Base-by-base conservation (phyloP, 2,113 vertebrate genomes). In the Craseonycteris thonglongyai region DNA sequence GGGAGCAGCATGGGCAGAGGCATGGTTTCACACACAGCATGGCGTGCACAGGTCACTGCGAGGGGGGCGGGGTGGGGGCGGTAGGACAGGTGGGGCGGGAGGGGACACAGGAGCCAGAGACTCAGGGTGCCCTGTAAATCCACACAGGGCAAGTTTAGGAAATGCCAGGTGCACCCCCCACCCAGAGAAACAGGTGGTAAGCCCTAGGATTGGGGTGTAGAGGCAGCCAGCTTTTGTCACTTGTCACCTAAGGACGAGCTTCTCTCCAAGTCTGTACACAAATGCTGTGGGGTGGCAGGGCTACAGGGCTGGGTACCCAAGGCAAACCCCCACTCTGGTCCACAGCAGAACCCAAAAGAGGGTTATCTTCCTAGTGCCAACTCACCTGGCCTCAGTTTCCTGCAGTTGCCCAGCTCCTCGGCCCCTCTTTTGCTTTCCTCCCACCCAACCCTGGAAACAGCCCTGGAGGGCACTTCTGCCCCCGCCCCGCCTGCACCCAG, bases 11-110 rank as follows among this genome's bases (percentile, higher is more conserved):
- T 22, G 92, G 84, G 92, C 54, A 45, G 71, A 93, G 80, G 90
- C 79, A 66, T 89, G 90, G 90, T 51, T 5, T 89, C 79, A 93
- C 90, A 95, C 79, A 89, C 16, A 83, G 80, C 79, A 93, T 72
- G 94, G 79, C 85, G 61, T 63, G 90, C 94, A 89, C 7, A 24
- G 71, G 63, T 54, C 86, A 68, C 11, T 5, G 72, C 0, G 1
- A 28, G 56, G 30, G 71, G 30, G 40, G 45, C 3, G 13, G 24
- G 22, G 40, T 0, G 7, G 38, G 51, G 45, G 54, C 3, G 0
- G 56, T 56, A 49, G 54, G 22, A 59, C 82, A 59, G 26, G 14
- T 21, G 42, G 66, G 74, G 40, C 4, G 6, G 76, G 24, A 51
- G 66, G 68, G 49, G n/a, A 30, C 51, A 30, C 0, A 0, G 51